Evolutionary conservation across 2,888 invertebrate species (phyloP).

Genomic region (Pandemis corylana): DNA sequence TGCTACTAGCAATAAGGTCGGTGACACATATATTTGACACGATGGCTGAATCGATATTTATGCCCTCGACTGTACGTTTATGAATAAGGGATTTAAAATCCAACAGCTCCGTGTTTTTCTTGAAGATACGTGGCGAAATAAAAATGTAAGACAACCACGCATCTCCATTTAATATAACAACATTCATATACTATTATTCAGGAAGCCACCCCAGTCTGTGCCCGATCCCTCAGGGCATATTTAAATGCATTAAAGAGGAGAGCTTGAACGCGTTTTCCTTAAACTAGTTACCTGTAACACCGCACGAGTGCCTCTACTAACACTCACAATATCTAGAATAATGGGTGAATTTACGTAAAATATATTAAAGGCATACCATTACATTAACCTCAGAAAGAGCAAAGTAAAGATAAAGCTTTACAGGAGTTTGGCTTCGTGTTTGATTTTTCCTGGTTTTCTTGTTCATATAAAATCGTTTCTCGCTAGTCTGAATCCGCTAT

Average conservation of each 20-base stretch:
- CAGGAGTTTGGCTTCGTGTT: background rate
- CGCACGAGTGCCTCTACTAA: constrained; percentile 30
- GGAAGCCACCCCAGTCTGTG: constrained; percentile 3
- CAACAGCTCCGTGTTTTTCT: background rate
- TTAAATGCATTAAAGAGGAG: constrained; percentile 47
- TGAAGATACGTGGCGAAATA: background rate
- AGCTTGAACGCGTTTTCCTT: constrained; percentile 28
- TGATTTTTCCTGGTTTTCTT: background rate
- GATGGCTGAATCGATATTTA: too few species aligned
- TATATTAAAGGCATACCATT: constrained; percentile 6
- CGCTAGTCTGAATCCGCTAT: too few species aligned
- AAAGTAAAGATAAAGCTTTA: constrained; percentile 1
- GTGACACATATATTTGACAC: too few species aligned
- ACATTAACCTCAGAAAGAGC: background rate
- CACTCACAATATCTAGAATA: constrained; percentile 3
- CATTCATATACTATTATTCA: background rate
- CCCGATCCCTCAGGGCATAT: constrained; percentile 36
- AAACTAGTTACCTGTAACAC: constrained; percentile 31
- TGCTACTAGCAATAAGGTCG: too few species aligned
- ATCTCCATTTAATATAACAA: constrained; percentile 21
- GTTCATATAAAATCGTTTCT: background rate
- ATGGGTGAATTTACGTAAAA: constrained; percentile 35
- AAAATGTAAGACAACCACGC: background rate
- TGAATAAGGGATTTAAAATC: too few species aligned
- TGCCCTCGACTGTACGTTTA: too few species aligned